Base-by-base conservation (phyloP, 2,888 invertebrate species). In the Augiades crinisus region DNA sequence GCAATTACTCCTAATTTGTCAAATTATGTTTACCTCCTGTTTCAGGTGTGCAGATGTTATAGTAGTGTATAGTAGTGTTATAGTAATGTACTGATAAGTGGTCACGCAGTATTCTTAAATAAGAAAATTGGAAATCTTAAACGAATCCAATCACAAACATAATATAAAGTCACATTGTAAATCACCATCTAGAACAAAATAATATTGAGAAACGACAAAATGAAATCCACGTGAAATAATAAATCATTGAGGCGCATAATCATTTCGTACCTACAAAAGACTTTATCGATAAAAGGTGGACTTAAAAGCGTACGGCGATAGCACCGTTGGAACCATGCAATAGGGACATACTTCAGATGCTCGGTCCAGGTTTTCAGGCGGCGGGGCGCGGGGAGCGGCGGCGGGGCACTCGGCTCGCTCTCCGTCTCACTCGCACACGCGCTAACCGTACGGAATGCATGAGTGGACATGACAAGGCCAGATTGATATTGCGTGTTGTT, bases 291-390 rank as follows among this genome's bases (percentile, higher is more conserved):
- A 36, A 38, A 24, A 24, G 24, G 8, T n/a, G 27, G 41, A 16
- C 16, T 27, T 30, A 30, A 41, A 22, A 40, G 13, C 7, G 13
- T 16, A 21, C 8, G 31, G 12, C 38, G 14, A 21, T 10, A 31
- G 16, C 31, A 17, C 17, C 37, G 24, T 21, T 37, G 5, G 16
- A 37, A 41, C 22, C 68, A 70, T 72, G 72, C 71, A 67, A 57
- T 57, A 55, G 60, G n/a, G 66, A 84, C 85, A 70, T 87, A 87
- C 87, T 87, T 87, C 70, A 84, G 64, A 57, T 80, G 78, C 62
- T 85, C 82, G 59, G 83, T 77, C 86, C 87, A 86, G 51, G 72
- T 79, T 81, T 87, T 86, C 76, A 81, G 75, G 59, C 86, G 85
- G 57, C 86, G 80, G 53, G 79, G 59, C 57, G 71, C 65, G 56